Base-by-base conservation (phyloP, 2,888 invertebrate species). In the Cheilosia urbana region DNA sequence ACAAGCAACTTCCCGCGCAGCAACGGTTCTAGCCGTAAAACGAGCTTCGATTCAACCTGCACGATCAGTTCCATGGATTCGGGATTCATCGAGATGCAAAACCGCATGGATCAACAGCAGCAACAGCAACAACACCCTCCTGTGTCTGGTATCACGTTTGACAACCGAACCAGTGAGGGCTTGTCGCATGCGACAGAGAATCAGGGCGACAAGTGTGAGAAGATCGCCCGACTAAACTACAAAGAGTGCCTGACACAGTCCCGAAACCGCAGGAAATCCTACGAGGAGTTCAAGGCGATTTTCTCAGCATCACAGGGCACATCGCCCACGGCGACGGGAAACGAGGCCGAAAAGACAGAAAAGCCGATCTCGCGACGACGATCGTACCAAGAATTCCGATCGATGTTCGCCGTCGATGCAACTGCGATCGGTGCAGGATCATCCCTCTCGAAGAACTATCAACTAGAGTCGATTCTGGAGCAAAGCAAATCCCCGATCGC, bases 51-150 rank as follows among this genome's bases (percentile, higher is more conserved):
- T 88, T 92, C 92, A 17, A 92, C 92, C 78, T 92, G 92, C 88
- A 92, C 92, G 7, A 90, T 92, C 65, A 92, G 92, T 87, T 92
- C 93, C 53, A 92, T 93, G 91, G 92, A 92, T 89, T 92, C 92
- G 57, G 92, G 92, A 11, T 92, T 92, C 75, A 92, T 92, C 87
- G 93, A 92, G 83, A 92, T 92, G 91, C 92, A 92, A 82, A 89
- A 90, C 63, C 91, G 91, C 84, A 84, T 92, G 53, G 92, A 91
- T 71, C 88, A 88, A 58, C 75, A 76, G 30, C 71, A 62, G 53
- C 69, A 62, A 37, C 69, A 62, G 19, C 80, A 69, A 3, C 75
- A 80, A 53, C 88, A 85, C 37, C 87, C 87, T 4, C 63, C 87
- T 6, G 34, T 90, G 42, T 72, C 87, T 4, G 87, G 88, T 45